Evolutionary conservation across 2,113 vertebrate genomes (phyloP), one percentile per base, ranked within the genome.

Genomic region (Perca schrenkii): DNA sequence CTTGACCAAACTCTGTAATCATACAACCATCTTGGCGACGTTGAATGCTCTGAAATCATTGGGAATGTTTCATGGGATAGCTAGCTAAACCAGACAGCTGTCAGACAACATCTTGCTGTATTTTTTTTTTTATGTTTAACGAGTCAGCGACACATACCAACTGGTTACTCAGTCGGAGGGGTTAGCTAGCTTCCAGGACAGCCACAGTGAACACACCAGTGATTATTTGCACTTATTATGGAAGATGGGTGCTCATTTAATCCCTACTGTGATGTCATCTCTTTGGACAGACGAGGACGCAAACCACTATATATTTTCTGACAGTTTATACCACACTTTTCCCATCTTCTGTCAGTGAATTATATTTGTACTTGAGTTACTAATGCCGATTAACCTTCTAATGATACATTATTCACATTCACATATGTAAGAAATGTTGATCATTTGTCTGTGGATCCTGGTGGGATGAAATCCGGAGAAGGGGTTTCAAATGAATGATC

Each of bases 401-500:
- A 10, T 25, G 21, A 65, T 72, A n/a, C 34, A 25, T 58, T 4
- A 34, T 43, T 50, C 28, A 62, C 25, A 34, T 43, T 56, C 28
- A 62, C 25, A 65, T 60, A 19, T 75, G 28, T 53, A 53, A 69
- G 14, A 47, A 62, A 52, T 82, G n/a, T 25, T n/a, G 65, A 62
- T 43, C 25, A 61, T 80, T 69, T 69, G 15, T 73, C 31, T 70
- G 36, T 47, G 63, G 43, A 74, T 47, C 25, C 46, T 53, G 17
- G 12, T 65, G 25, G 62, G 69, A 82, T 74, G 43, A 25, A 78
- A 88, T 47, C 68, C 46, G 60, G 49, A 69, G 25, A 79, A 73
- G 40, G 73, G 60, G 49, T 84, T 86, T 50, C 50, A 85, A 66
- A 57, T 86, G 5, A 77, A 79, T 84, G 63, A 71, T 74, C 16